Conservation (phyloP, 1,140 invertebrate genomes). For the Drosophila ananassae region DNA sequence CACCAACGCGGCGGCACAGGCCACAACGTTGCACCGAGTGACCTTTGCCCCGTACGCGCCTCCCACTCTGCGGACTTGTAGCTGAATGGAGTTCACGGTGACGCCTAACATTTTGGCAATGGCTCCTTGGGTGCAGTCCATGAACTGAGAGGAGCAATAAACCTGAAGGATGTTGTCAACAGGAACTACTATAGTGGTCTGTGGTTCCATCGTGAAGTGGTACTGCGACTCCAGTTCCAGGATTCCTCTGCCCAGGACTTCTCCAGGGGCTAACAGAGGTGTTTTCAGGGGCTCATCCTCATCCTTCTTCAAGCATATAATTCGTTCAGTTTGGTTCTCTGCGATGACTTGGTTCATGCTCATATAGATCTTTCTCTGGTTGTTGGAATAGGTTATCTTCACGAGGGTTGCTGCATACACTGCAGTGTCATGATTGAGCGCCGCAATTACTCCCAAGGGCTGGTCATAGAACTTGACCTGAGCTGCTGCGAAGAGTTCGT, state of each 20-base stretch:
- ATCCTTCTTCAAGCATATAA: slow-evolving; percentile 65
- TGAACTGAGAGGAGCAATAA: slow-evolving; percentile 87
- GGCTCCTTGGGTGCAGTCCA: slow-evolving; percentile 87
- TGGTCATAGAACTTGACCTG: slow-evolving; percentile 89
- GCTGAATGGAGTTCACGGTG: slow-evolving; percentile 86
- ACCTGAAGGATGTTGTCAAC: slow-evolving; percentile 87
- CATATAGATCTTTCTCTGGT: slow-evolving; percentile 33
- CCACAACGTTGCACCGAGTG: slow-evolving; percentile 85
- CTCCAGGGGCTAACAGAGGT: slow-evolving; percentile 60
- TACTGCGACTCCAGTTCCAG: slow-evolving; percentile 81
- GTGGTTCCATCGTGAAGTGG: slow-evolving; percentile 88
- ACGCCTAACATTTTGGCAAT: slow-evolving; percentile 86
- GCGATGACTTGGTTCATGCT: slow-evolving; percentile 84
- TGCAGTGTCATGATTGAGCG: slow-evolving; percentile 86
- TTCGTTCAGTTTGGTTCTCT: slow-evolving; percentile 89
- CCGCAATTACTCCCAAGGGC: slow-evolving; percentile 89
- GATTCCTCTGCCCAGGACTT: slow-evolving; percentile 57
- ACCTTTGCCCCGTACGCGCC: slow-evolving; percentile 90
- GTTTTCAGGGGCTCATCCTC: slow-evolving; percentile 87
- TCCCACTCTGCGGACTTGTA: slow-evolving; percentile 88
- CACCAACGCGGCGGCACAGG: slow-evolving; percentile 87
- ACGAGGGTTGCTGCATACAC: slow-evolving; percentile 88
- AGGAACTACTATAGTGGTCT: slow-evolving; percentile 86
- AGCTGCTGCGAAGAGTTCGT: slow-evolving; percentile 85
- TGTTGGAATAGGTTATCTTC: slow-evolving; percentile 86